Percentiles rank a stretch among this genome's conserved stretches.
phyloP scores from a whole-genome alignment of 37 sponge, comb jelly and placozoan genomes.

The Aplysina aerophoba region DNA sequence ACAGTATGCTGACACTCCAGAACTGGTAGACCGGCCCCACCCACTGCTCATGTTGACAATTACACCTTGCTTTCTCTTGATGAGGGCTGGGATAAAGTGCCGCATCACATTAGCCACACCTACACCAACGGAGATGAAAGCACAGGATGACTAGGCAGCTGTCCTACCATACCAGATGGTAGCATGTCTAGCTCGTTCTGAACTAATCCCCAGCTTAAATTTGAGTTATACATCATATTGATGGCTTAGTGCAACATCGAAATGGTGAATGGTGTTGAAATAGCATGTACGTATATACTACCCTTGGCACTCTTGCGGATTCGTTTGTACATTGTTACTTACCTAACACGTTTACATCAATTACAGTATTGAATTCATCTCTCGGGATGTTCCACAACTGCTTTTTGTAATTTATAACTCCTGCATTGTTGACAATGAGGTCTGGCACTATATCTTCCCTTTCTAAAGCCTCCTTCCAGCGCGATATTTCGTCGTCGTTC shows the following conservation, averaged over 20 bases:
- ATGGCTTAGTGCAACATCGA: no score
- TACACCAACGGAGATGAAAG: background rate
- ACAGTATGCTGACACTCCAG: conserved; percentile 37
- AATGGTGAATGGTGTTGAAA: no score
- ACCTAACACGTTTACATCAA: conserved; percentile 20
- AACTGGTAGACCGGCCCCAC: conserved; percentile 27
- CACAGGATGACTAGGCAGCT: no score
- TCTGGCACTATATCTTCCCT: conserved; percentile 7
- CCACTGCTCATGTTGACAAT: conserved; percentile 39
- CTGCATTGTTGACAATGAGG: conserved; percentile 42
- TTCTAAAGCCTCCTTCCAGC: background rate
- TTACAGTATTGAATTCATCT: conserved; percentile 25
- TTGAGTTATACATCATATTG: no score
- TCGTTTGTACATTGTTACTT: background rate
- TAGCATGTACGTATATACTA: no score
- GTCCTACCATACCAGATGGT: no score
- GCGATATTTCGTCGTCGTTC: background rate
- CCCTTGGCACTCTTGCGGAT: background rate
- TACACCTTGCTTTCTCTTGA: conserved; percentile 13
- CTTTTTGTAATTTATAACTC: background rate
- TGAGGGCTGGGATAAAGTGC: conserved; percentile 29
- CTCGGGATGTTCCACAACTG: background rate
- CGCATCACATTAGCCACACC: conserved; percentile 33
- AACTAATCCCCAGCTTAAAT: no score
- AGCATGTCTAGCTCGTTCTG: no score